A percentile compares a stretch with the other conserved stretches of the same genome.
phyloP scores from a whole-genome alignment of 2,888 invertebrate genomes.

The Zygothrica quintamaculata region DNA sequence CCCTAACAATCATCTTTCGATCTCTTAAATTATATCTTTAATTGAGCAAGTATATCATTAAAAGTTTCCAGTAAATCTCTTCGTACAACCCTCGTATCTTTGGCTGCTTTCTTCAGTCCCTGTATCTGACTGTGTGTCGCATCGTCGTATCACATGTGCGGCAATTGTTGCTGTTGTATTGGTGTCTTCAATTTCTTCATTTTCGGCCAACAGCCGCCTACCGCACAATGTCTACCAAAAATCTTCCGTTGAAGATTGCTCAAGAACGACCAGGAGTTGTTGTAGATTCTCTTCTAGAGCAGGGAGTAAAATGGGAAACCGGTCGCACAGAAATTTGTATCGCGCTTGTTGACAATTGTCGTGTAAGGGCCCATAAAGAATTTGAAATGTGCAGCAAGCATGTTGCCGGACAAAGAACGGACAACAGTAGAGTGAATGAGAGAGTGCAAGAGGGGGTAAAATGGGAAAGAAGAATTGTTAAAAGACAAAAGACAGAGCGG shows the following conservation, averaged over 20 bases:
- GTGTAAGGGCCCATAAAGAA: conserved; percentile 75
- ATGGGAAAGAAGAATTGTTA: too few relatives aligned
- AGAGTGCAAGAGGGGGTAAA: too few relatives aligned
- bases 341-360: conserved; percentile 77
- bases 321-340: conserved; percentile 73
- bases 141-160: conserved; percentile 57
- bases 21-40: too few relatives aligned
- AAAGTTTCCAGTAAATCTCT: background rate
- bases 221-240: conserved; percentile 58
- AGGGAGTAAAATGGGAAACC: conserved; percentile 41
- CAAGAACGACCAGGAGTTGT: background rate
- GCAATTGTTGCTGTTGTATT: conserved; percentile 45
- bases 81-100: conserved; percentile 35
- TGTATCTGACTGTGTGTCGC: background rate
- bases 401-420: conserved; percentile 48
- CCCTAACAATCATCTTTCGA: too few relatives aligned
- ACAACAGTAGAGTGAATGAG: too few relatives aligned
- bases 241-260: conserved; percentile 52
- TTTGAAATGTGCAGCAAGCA: conserved; percentile 68
- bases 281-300: background rate
- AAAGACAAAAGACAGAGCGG: background rate
- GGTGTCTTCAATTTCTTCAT: conserved; percentile 73
- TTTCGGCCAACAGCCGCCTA: conserved; percentile 62
- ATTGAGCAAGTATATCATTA: too few relatives aligned
- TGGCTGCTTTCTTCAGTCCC: background rate